Conservation (phyloP, 2,113 vertebrate species). For the Corythoichthys intestinalis region DNA sequence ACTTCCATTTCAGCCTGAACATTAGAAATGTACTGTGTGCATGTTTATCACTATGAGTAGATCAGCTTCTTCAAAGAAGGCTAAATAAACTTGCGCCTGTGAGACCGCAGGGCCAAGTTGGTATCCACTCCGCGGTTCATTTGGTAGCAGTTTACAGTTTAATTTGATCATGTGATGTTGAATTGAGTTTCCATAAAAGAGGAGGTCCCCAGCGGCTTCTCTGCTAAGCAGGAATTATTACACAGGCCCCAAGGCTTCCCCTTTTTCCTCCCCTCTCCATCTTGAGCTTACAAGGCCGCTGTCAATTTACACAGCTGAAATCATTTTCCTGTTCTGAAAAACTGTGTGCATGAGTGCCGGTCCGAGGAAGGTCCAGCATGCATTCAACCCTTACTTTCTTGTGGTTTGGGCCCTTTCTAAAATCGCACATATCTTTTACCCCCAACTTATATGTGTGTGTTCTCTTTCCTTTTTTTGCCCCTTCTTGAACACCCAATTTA, state of each 20-base stretch:
- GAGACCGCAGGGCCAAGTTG: conserved; percentile 13
- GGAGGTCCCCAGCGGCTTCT: conserved; percentile 35
- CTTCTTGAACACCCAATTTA: conserved; percentile 50
- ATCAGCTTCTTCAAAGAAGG: conserved; percentile 37
- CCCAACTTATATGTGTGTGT: conserved; percentile 37
- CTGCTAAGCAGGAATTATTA: conserved; percentile 53
- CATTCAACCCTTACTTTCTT: conserved; percentile 63
- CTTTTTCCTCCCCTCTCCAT: conserved; percentile 45
- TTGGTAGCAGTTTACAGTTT: conserved; percentile 63
- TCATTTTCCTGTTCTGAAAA: conserved; percentile 66
- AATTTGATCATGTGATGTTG: conserved; percentile 45
- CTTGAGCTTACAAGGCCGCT: conserved; percentile 65
- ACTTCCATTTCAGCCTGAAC: conserved; percentile 22
- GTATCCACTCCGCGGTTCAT: conserved; percentile 37
- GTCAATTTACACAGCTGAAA: conserved; percentile 70
- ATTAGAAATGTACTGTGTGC: conserved; percentile 10
- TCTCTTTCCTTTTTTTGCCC: conserved; percentile 30
- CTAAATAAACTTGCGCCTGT: conserved; percentile 42
- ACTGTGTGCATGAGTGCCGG: conserved; percentile 35
- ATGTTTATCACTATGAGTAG: conserved; percentile 38
- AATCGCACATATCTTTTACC: conserved; percentile 60
- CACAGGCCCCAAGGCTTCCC: conserved; percentile 43
- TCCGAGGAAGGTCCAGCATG: conserved; percentile 52
- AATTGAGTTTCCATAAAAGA: conserved; percentile 22
- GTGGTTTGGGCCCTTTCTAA: conserved; percentile 63